Evolutionary conservation across 2,797 vertebrate species (phyloP).

Genomic region (Alcedo quadribrachys): DNA sequence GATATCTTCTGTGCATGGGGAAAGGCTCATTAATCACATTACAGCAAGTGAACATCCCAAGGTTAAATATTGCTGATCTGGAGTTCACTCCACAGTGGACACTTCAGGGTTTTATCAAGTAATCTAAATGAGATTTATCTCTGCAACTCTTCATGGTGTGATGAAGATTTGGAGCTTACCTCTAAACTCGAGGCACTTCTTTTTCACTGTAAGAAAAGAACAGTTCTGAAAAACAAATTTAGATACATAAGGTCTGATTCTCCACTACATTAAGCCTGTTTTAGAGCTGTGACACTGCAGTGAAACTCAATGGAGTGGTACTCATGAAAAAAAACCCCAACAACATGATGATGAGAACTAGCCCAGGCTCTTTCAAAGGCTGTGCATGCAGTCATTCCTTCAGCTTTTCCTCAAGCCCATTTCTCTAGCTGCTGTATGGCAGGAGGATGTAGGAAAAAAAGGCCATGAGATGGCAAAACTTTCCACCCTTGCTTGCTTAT

Average conservation of each 20-base stretch:
- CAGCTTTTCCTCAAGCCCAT: not conserved
- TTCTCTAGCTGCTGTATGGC: not conserved
- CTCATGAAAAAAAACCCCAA: not conserved
- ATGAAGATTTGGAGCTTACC: constrained; percentile 7
- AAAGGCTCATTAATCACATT: constrained; percentile 66
- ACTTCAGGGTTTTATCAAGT: constrained; percentile 5
- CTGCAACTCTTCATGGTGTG: not conserved
- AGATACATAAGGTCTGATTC: constrained; percentile 10
- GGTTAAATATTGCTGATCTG: constrained; percentile 45
- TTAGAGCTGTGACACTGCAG: constrained; percentile 14
- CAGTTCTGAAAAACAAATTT: not conserved
- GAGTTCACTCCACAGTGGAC: not conserved
- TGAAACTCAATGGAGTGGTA: constrained; percentile 21
- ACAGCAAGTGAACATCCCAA: constrained; percentile 59
- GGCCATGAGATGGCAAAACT: not conserved
- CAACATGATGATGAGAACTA: not conserved
- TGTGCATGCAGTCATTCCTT: not conserved
- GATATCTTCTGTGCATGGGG: constrained; percentile 36
- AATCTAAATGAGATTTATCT: constrained; percentile 7
- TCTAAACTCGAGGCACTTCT: not conserved
- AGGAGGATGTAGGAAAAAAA: not conserved
- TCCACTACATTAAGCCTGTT: constrained; percentile 31
- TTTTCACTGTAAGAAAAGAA: not conserved
- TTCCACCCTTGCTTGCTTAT: not conserved
- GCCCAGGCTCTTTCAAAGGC: not conserved